A percentile compares a stretch with the other conserved stretches of the same genome.
These are phyloP conservation scores for Sparidentex hasta DNA, from an alignment of 2,797 vertebrate genomes.

Conservation along the genomic window DNA sequence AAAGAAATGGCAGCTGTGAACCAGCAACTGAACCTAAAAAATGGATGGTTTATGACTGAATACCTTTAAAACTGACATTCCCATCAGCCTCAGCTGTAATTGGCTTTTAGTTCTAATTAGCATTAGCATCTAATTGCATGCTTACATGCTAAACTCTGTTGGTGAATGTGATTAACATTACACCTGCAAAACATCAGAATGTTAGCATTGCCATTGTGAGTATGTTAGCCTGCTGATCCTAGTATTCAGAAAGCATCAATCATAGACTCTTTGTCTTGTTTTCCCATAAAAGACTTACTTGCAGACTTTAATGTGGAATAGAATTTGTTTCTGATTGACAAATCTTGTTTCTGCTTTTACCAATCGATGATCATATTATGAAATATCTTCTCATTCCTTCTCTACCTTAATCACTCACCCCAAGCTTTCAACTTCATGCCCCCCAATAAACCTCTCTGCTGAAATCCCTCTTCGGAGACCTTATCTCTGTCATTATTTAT, in stretches of 20 bases:
- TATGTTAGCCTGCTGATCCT: background rate
- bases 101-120: background rate
- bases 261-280: background rate
- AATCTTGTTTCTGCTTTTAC: background rate
- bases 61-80: background rate
- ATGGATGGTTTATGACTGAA: background rate
- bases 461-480: conserved; percentile 16
- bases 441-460: background rate
- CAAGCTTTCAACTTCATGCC: background rate
- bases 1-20: too few species aligned
- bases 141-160: background rate
- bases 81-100: background rate
- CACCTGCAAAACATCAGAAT: background rate
- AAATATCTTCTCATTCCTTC: background rate
- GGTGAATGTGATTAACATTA: background rate
- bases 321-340: background rate
- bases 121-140: too few species aligned
- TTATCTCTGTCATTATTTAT: conserved; percentile 12
- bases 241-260: background rate
- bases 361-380: background rate
- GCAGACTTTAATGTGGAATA: background rate
- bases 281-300: conserved; percentile 62
- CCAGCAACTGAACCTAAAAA: too few species aligned
- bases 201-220: background rate
- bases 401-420: conserved; percentile 4